A percentile compares a stretch with the other conserved stretches of the same genome.
phyloP scores from a whole-genome alignment of 2,797 vertebrate species.

The Chrosomus eos region DNA sequence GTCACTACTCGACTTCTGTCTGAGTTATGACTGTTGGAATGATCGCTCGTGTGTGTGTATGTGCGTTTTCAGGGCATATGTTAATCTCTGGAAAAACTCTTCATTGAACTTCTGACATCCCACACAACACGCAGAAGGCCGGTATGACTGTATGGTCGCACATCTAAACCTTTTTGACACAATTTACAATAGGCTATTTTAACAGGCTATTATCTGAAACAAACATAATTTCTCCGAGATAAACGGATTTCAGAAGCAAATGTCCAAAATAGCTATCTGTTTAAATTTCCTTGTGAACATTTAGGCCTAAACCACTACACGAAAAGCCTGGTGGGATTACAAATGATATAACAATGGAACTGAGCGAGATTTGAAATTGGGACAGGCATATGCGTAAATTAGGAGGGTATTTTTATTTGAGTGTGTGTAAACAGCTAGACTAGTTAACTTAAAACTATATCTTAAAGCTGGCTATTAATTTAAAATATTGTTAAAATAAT shows the following conservation, averaged over 20 bases:
- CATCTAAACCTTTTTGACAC: neutral
- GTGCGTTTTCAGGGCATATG: constrained; percentile 26
- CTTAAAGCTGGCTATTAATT: neutral
- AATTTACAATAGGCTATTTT: neutral
- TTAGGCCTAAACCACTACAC: neutral
- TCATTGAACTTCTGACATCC: constrained; percentile 42
- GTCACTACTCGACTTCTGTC: neutral
- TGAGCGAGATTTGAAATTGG: neutral
- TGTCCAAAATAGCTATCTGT: neutral
- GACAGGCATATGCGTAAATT: neutral
- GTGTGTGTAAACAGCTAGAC: too few relatives aligned
- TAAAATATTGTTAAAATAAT: neutral
- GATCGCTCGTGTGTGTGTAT: neutral
- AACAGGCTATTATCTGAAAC: neutral
- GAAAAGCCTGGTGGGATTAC: neutral
- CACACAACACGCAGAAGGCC: neutral
- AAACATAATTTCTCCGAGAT: neutral
- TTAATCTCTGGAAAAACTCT: constrained; percentile 38
- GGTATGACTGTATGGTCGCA: constrained; percentile 35
- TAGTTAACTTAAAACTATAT: neutral
- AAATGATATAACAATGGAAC: neutral
- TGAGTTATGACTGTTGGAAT: constrained; percentile 40
- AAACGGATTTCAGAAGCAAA: neutral
- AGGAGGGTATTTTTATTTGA: neutral
- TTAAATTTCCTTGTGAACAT: neutral